Evolutionary conservation across 2,797 vertebrate genomes (phyloP).

Genomic region (Lutjanus campechanus): DNA sequence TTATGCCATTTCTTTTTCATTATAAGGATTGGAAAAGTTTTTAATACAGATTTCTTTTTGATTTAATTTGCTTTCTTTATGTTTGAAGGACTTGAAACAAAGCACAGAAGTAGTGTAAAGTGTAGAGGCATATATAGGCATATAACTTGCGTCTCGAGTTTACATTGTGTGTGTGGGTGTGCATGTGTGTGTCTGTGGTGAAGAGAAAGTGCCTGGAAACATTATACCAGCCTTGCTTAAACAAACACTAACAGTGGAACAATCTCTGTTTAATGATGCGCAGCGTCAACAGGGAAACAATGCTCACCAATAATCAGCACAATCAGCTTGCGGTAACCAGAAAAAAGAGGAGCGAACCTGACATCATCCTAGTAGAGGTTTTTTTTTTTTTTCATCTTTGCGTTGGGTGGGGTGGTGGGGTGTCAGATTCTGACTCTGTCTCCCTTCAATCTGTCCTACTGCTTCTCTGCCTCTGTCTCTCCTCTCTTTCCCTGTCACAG

Average conservation of each 20-base stretch:
- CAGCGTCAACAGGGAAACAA: conserved; percentile 77
- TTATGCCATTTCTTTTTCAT: conserved; percentile 1
- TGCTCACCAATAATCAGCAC: conserved; percentile 75
- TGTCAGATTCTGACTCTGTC: conserved; percentile 56
- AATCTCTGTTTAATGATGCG: conserved; percentile 81
- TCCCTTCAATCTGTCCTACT: conserved; percentile 45
- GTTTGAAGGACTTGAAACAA: conserved; percentile 47
- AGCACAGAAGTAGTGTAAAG: conserved; percentile 43
- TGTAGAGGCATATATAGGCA: conserved; percentile 26
- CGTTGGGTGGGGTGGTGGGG: conserved; percentile 32
- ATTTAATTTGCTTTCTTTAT: conserved; percentile 19
- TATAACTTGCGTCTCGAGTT: conserved; percentile 56
- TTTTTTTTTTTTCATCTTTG: conserved; percentile 44
- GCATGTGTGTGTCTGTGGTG: conserved; percentile 50
- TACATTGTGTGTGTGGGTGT: conserved; percentile 33
- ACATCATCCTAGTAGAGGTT: conserved; percentile 65
- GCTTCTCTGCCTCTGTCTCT: conserved; percentile 30
- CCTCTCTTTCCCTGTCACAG: conserved; percentile 39
- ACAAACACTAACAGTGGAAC: conserved; percentile 80
- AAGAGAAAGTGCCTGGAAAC: conserved; percentile 69
- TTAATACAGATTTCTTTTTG: conserved; percentile 5
- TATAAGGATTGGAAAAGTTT: conserved; percentile 1
- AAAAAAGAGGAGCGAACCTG: conserved; percentile 60
- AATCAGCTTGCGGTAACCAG: conserved; percentile 71
- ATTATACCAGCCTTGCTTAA: conserved; percentile 76